Percentiles rank a stretch among this genome's conserved stretches.
Conservation (phyloP, 1,140 invertebrate genomes). For the Drosophila carrolli region DNA sequence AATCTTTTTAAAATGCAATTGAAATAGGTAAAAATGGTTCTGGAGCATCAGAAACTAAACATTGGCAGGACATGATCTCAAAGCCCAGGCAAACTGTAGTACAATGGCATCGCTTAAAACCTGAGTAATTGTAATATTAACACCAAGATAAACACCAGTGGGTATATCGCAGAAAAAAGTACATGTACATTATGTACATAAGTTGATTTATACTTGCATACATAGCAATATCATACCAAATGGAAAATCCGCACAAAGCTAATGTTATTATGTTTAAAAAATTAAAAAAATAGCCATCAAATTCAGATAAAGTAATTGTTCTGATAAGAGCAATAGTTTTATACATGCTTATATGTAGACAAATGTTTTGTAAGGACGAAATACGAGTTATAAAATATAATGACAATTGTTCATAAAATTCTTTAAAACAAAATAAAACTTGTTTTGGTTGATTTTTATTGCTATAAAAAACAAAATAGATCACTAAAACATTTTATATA, state of each 20-base stretch:
- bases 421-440: no score
- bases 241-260: conserved; percentile 29
- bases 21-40: conserved; percentile 92
- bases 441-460: no score
- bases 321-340: conserved; percentile 35
- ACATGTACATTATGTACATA: conserved; percentile 22
- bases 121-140: conserved; percentile 87
- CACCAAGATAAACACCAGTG: conserved; percentile 10
- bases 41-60: conserved; percentile 95
- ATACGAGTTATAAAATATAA: conserved; percentile 3
- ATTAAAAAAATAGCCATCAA: neutral
- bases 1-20: neutral
- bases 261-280: conserved; percentile 21
- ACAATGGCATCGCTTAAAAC: conserved; percentile 95
- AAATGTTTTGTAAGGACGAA: conserved; percentile 9
- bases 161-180: conserved; percentile 12
- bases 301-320: conserved; percentile 22
- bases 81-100: conserved; percentile 96
- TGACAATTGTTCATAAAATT: neutral
- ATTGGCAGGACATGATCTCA: conserved; percentile 98
- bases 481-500: neutral
- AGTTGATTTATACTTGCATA: conserved; percentile 27
- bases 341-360: conserved; percentile 21
- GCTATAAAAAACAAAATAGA: no score
- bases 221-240: conserved; percentile 16